Evolutionary conservation across 2,797 vertebrate species (phyloP), one percentile per base, ranked within the genome.

Genomic region (Mionectes olivaceus): DNA sequence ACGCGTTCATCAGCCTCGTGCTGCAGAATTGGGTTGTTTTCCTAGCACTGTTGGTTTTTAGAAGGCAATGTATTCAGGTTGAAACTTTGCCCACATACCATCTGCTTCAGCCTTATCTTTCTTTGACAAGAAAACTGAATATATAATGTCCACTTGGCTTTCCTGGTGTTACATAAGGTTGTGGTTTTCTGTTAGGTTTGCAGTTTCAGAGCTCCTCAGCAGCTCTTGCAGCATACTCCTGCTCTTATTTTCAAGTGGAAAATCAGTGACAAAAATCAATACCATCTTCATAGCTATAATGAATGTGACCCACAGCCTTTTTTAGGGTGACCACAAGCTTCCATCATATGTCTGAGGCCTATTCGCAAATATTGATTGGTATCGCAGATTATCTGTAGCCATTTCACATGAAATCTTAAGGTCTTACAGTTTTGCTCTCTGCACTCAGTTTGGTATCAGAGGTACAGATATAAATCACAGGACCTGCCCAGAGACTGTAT

Each of bases 311-410:
- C 92, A 24, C 65, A 86, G 52, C 52, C 93, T 95, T 92, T 94
- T 80, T 88, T 82, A 89, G 61, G 87, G 59, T 79, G 89, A 85
- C 93, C 94, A 81, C 69, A 88, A 92, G 57, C 46, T 85, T 90
- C 91, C 56, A 56, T 88, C 91, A 56, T 75, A 30, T 37, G 46
- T 79, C 90, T 57, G 11, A 91, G 50, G 83, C 43, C 94, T 89
- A 85, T 93, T 96, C 95, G 70, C 83, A 95, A 94, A 75, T 95
- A 97, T 91, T 41, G 94, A 95, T 95, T 76, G 85, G 60, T 94
- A 52, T 87, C 74, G 61, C 55, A 90, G 74, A 87, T 94, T 90
- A 87, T 87, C 85, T 92, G 78, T 55, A 84, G 70, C 87, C 25
- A 28, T 96, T 96, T 94, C 73, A 39, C 68, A 7, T 23, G 44